Conservation (phyloP, 2,113 vertebrate genomes). For the Muscicapa adusta region DNA sequence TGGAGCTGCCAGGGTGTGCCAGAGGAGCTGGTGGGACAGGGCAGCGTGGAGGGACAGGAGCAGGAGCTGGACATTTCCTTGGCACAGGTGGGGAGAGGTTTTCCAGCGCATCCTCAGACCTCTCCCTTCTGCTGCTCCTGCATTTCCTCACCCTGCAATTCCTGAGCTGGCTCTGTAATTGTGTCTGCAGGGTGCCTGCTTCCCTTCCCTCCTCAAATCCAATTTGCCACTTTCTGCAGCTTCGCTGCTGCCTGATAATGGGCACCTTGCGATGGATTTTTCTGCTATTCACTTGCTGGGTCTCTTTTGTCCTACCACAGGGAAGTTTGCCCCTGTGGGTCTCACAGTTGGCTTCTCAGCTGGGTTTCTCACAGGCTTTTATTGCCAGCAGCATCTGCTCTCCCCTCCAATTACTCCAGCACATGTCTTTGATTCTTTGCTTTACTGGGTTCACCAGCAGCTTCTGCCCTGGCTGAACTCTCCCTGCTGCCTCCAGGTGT, state of each 20-base stretch:
- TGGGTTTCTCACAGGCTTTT: not conserved
- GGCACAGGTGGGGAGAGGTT: fast-evolving
- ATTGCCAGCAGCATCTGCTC: conserved; percentile 37
- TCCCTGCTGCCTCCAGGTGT: not conserved
- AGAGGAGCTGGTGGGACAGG: not conserved
- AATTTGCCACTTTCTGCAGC: not conserved
- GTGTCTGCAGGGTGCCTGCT: not conserved
- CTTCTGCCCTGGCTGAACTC: not conserved
- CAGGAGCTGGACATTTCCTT: not conserved
- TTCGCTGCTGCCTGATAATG: not conserved
- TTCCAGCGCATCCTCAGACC: not conserved
- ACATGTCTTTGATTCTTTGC: not conserved
- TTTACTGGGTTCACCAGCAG: not conserved
- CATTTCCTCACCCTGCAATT: not conserved
- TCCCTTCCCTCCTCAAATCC: not conserved
- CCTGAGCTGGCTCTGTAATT: conserved; percentile 1
- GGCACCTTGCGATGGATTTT: conserved; percentile 27
- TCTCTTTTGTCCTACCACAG: conserved; percentile 35
- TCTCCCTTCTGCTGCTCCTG: not conserved
- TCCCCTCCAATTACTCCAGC: conserved; percentile 37
- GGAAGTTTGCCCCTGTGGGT: conserved; percentile 30
- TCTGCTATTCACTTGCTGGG: not conserved
- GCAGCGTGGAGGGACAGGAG: not conserved
- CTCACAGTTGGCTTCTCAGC: conserved; percentile 44
- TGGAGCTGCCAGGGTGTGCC: not conserved